Evolutionary conservation across 2,797 vertebrate genomes (phyloP), one percentile per base, ranked within the genome.

Genomic region (Protonibea diacanthus): DNA sequence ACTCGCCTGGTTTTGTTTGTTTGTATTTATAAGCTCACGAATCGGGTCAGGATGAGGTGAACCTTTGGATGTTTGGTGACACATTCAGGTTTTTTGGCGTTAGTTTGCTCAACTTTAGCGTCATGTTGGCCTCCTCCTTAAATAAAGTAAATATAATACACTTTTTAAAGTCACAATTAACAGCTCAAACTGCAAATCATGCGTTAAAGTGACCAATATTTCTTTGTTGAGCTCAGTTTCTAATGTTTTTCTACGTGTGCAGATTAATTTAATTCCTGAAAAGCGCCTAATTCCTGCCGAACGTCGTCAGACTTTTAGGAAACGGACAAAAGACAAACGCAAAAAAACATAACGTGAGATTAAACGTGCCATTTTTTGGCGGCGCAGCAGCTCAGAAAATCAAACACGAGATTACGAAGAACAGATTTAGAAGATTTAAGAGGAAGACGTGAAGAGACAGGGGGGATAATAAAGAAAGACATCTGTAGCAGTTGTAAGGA

Each of bases 401-500:
- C 76, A 82, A 86, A 69, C 66, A 70, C 44, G 87, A 83, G 86
- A 91, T 92, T 90, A 92, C 66, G 53, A 87, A 61, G 78, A 77
- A 82, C 72, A 91, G 88, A 91, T 90, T 90, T 83, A 86, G 71
- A 86, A 86, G 89, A 85, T 87, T 91, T 71, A 81, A 71, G 74
- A 62, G 82, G 72, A 76, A 78, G 85, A 86, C 62, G 74, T 74
- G 78, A 77, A 38, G 82, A 87, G 87, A 76, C 57, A 23, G 69
- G 55, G 66, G 69, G 87, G 92, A 93, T 93, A 87, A 94, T 91
- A 89, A 90, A 91, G 91, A 92, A 92, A 94, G 91, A 94, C 93
- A 94, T 94, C 87, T 92, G 92, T 91, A 90, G 91, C 83, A 52
- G 81, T 90, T 91, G 89, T 92, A 91, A 93, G 88, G 87, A 93